Percentiles rank a stretch among this genome's conserved stretches.
These are phyloP conservation scores for Aphis craccivora DNA, from an alignment of 1,140 invertebrate species.

Conservation along the genomic window DNA sequence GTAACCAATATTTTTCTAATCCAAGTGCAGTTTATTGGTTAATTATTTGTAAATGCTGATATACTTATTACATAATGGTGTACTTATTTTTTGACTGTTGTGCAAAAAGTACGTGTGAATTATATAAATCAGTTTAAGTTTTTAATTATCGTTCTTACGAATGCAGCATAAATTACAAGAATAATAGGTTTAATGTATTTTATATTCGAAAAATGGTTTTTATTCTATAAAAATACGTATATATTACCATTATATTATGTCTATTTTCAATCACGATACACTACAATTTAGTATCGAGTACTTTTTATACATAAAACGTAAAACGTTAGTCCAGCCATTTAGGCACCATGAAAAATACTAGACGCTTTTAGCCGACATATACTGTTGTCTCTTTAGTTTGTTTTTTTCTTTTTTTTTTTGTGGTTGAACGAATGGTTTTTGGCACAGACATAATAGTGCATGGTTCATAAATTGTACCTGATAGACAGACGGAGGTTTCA, in stretches of 20 bases:
- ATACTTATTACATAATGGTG: background rate
- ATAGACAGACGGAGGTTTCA: constrained; percentile 25
- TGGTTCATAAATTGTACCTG: constrained; percentile 17
- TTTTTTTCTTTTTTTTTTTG: background rate
- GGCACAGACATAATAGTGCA: background rate
- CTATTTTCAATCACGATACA: background rate
- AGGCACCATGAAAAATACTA: background rate
- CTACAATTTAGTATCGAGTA: background rate
- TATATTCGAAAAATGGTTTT: background rate
- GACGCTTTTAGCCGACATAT: constrained; percentile 3
- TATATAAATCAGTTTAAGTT: background rate
- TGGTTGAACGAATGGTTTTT: constrained; percentile 23
- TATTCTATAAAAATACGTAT: background rate
- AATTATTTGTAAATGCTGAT: background rate
- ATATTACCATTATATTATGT: background rate
- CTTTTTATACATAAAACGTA: background rate
- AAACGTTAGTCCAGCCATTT: background rate
- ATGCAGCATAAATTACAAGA: background rate
- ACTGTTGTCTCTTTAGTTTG: background rate
- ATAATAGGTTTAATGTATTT: background rate
- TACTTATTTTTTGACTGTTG: background rate
- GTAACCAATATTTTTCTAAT: background rate
- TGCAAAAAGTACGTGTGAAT: background rate
- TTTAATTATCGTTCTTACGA: background rate
- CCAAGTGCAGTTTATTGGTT: background rate